phyloP scores from a whole-genome alignment of 2,888 invertebrate species.

The Andrena hattorfiana region DNA sequence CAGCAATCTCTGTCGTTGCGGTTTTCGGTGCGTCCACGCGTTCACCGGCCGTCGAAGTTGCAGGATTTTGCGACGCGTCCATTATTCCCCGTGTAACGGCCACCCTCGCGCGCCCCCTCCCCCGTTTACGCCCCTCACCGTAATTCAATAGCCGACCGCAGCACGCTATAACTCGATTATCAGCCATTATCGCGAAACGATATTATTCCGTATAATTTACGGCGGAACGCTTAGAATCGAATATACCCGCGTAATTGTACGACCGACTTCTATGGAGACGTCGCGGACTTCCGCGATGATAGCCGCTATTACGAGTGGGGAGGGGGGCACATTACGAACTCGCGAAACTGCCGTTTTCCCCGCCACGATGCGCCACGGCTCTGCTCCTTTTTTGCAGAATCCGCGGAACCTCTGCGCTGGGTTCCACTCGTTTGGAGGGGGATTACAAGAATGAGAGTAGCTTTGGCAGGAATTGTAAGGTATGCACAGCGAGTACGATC shows the following conservation, averaged over 20 bases:
- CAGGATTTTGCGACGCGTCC: conserved; percentile 61
- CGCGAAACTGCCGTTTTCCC: not conserved
- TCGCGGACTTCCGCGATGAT: conserved; percentile 58
- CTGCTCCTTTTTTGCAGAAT: not conserved
- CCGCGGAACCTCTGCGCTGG: too few relatives aligned
- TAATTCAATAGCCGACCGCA: conserved; percentile 2
- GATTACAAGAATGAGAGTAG: too few relatives aligned
- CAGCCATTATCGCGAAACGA: conserved; percentile 73
- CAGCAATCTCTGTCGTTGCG: conserved; percentile 27
- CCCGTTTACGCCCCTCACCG: not conserved
- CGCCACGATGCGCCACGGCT: not conserved
- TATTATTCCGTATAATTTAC: conserved; percentile 74
- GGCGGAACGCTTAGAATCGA: conserved; percentile 67
- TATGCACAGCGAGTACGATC: too few relatives aligned
- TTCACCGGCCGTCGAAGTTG: conserved; percentile 57
- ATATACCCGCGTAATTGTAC: conserved; percentile 61
- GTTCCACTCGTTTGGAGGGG: too few relatives aligned
- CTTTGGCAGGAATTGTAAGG: too few relatives aligned
- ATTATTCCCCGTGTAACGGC: conserved; percentile 61
- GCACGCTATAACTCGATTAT: conserved; percentile 72
- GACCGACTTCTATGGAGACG: conserved; percentile 62
- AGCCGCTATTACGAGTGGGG: conserved; percentile 30
- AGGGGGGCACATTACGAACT: conserved; percentile 13
- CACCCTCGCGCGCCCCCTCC: not conserved
- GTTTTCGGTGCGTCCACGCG: conserved; percentile 40